A percentile compares a stretch with the other conserved stretches of the same genome.
phyloP scores from a whole-genome alignment of 23 tunicate species.

The Styela clava region DNA sequence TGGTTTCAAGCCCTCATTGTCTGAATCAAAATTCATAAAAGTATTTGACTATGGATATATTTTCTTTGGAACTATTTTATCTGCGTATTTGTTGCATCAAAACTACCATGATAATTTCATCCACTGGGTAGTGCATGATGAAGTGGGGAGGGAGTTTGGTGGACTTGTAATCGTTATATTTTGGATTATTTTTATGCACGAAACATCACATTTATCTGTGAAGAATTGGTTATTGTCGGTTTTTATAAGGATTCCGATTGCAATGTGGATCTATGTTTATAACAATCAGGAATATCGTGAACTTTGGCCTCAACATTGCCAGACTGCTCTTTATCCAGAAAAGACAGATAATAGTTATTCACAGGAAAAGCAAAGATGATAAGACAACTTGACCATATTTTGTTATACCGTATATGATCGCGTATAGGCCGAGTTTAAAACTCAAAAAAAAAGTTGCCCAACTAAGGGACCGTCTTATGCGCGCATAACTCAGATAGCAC shows the following conservation, averaged over 20 bases:
- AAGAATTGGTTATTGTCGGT: not conserved
- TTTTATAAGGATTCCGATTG: constrained; percentile 21
- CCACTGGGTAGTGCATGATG: constrained; percentile 44
- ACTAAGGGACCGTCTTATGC: too few relatives aligned
- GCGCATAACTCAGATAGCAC: too few relatives aligned
- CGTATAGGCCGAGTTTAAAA: too few relatives aligned
- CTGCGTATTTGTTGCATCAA: not conserved
- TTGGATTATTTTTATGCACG: constrained; percentile 48
- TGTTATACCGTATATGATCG: too few relatives aligned
- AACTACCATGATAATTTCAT: constrained; percentile 13
- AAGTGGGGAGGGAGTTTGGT: constrained; percentile 56
- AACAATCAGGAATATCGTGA: constrained; percentile 30
- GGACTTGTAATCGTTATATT: constrained; percentile 37
- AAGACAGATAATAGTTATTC: too few relatives aligned
- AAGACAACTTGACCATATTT: too few relatives aligned
- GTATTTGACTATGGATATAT: not conserved
- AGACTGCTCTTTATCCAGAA: constrained; percentile 52
- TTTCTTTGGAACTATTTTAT: not conserved
- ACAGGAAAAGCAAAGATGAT: too few relatives aligned
- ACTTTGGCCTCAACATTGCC: constrained; percentile 63
- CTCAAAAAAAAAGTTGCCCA: too few relatives aligned
- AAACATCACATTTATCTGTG: constrained; percentile 1
- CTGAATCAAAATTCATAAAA: not conserved
- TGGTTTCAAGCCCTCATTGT: not conserved
- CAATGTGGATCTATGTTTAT: constrained; percentile 38